phyloP scores from a whole-genome alignment of 2,797 vertebrate species.

The Clarias pachynema region DNA sequence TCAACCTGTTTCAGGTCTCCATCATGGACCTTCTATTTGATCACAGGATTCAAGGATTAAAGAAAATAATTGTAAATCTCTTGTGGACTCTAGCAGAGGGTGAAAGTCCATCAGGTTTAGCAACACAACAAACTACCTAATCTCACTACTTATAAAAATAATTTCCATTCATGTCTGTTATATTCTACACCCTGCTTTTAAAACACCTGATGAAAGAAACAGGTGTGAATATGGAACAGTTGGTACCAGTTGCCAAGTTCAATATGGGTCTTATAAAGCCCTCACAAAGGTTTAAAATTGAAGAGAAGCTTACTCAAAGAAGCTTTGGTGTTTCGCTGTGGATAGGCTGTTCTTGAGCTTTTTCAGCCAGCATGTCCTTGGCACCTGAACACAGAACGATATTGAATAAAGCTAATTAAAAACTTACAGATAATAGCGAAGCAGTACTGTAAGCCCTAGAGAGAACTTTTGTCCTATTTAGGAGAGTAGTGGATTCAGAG shows the following conservation, averaged over 20 bases:
- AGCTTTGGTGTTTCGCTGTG: conserved; percentile 68
- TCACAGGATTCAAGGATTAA: conserved; percentile 47
- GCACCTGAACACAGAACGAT: conserved; percentile 60
- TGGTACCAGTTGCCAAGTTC: conserved; percentile 61
- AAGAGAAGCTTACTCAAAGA: conserved; percentile 70
- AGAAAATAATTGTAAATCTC: conserved; percentile 42
- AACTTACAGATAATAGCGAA: conserved; percentile 64
- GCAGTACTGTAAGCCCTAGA: not conserved
- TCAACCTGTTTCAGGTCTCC: not conserved
- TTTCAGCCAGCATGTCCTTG: conserved; percentile 58
- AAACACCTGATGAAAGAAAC: conserved; percentile 35
- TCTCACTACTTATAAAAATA: conserved; percentile 8
- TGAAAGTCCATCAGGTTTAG: conserved; percentile 6
- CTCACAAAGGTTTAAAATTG: conserved; percentile 64
- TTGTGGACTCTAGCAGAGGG: conserved; percentile 14
- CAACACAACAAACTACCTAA: not conserved
- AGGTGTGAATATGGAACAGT: not conserved
- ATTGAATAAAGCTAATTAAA: conserved; percentile 73
- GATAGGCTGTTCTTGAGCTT: conserved; percentile 53
- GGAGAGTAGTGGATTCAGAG: conserved; percentile 70
- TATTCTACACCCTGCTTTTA: not conserved
- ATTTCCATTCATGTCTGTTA: conserved; percentile 7
- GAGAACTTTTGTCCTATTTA: conserved; percentile 68
- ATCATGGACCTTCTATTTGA: conserved; percentile 31
- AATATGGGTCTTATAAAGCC: conserved; percentile 57